phyloP scores from a whole-genome alignment of 2,113 vertebrate species.

The Plectropomus leopardus region DNA sequence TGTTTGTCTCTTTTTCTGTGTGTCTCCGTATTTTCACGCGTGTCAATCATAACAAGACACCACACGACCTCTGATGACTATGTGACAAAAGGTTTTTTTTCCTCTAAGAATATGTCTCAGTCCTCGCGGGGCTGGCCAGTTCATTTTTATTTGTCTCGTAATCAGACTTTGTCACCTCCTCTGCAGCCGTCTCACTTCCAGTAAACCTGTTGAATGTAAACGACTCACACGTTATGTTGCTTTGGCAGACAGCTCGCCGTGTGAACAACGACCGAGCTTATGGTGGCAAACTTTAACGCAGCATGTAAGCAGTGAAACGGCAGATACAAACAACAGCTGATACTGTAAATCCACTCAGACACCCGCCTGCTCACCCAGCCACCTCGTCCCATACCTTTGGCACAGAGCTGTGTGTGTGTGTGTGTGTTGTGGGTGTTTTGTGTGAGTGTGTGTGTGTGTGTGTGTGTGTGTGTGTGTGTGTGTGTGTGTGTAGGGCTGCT shows the following conservation, averaged over 20 bases:
- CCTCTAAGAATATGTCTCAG: background rate
- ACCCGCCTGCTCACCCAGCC: constrained; percentile 19
- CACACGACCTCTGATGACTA: background rate
- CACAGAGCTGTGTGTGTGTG: background rate
- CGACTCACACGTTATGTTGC: constrained; percentile 7
- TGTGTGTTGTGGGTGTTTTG: too few relatives aligned
- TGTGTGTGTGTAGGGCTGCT: background rate
- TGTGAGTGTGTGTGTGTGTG: background rate
- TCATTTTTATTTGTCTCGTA: background rate
- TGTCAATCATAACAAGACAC: background rate
- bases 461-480: background rate
- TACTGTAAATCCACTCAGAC: constrained; percentile 9
- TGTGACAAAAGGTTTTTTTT: background rate
- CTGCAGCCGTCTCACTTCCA: background rate
- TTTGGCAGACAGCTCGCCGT: background rate
- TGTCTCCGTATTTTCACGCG: background rate
- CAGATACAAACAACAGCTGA: constrained; percentile 67
- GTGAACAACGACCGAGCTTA: constrained; percentile 7
- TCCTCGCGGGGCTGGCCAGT: background rate
- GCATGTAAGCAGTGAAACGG: constrained; percentile 7
- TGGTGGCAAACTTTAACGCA: constrained; percentile 16
- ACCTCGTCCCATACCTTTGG: constrained; percentile 15
- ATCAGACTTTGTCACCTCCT: constrained; percentile 7
- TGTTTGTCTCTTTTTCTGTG: background rate
- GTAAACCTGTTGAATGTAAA: constrained; percentile 21